Base-by-base conservation (phyloP, 2,888 invertebrate species). In the Oeneis ivallda region DNA sequence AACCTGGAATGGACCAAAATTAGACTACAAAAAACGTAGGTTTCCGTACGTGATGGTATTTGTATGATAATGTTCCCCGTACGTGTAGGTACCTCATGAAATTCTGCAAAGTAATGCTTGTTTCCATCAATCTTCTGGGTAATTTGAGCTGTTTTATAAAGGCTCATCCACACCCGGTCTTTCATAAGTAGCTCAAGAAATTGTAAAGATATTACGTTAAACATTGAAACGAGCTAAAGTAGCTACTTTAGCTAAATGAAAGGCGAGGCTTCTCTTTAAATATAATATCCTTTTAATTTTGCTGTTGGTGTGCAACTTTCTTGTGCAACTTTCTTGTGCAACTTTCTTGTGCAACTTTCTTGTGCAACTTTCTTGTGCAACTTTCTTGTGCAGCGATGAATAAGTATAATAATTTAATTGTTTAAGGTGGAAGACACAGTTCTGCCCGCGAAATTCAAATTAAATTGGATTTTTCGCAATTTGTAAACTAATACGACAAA, bases 181-280 rank as follows among this genome's bases (percentile, higher is more conserved):
- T 17, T 56, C 26, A 13, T 56, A 13, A 13, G 39, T 41, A 17
- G 56, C 41, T 56, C 19, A 9, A 39, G 54, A 37, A 37, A 54
- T 37, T 1, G 17, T 9, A 17, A 10, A 17, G 47, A 47, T 6
- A 26, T 26, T 19, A 50, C 49, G 26, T 50, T 19, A 26, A 26
- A 9, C 11, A 26, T 9, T 19, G 49, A 50, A 50, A 50, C 19
- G 5, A 56, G 39, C 19, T 56, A 19, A 19, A 39, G 56, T 19
- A 39, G 39, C 39, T 19, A 56, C 13, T 56, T 19, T 19, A 56
- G 56, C 56, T 39, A 41, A 56, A 56, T 56, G 19, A 56, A 53
- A 56, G 41, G 56, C 56, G 19, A 11, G 39, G 39, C 19, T 56
- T 56, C 39, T 17, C 8, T 41, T 56, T 56, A 13, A 62, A 43